A percentile compares a stretch with the other conserved stretches of the same genome.
These are phyloP conservation scores for Ophion slaviceki DNA, from an alignment of 2,888 invertebrate species.

Conservation along the genomic window DNA sequence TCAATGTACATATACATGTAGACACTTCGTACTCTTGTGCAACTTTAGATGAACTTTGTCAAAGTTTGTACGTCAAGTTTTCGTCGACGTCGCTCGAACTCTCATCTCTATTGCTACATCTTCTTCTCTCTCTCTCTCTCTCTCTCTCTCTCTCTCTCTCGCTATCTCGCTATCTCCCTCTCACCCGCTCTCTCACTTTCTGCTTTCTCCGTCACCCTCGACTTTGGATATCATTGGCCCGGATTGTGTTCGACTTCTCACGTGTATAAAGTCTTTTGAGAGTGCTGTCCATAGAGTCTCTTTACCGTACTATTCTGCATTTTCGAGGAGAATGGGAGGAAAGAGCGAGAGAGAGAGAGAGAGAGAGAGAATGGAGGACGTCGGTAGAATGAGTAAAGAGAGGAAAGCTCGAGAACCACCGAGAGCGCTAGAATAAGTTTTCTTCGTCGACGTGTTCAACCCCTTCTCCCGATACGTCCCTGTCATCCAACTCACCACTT, in stretches of 20 bases:
- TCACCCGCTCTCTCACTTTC: neutral
- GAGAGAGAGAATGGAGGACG: neutral
- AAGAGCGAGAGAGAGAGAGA: neutral
- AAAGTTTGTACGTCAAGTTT: slow-evolving; percentile 56
- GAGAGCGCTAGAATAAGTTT: slow-evolving; percentile 34
- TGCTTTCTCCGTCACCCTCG: slow-evolving; percentile 17
- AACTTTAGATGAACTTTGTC: slow-evolving; percentile 51
- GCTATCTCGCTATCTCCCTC: neutral
- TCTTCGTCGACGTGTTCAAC: slow-evolving; percentile 38
- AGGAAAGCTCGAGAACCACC: slow-evolving; percentile 21
- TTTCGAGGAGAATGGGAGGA: neutral
- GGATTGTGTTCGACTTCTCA: slow-evolving; percentile 34
- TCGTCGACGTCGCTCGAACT: slow-evolving; percentile 27
- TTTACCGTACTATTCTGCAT: slow-evolving; percentile 29
- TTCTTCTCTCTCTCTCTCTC: neutral
- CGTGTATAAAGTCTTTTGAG: slow-evolving; percentile 36
- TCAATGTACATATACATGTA: neutral
- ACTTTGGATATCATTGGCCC: slow-evolving; percentile 45
- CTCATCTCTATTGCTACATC: neutral
- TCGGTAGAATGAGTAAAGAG: slow-evolving; percentile 5
- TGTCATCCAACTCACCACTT: slow-evolving; percentile 32
- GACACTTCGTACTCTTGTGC: slow-evolving; percentile 9
- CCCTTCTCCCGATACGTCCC: slow-evolving; percentile 11
- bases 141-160: slow-evolving; percentile 6
- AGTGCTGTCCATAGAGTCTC: slow-evolving; percentile 16